These are phyloP conservation scores for Alauda arvensis DNA, from an alignment of 2,797 vertebrate genomes.

Conservation along the genomic window DNA sequence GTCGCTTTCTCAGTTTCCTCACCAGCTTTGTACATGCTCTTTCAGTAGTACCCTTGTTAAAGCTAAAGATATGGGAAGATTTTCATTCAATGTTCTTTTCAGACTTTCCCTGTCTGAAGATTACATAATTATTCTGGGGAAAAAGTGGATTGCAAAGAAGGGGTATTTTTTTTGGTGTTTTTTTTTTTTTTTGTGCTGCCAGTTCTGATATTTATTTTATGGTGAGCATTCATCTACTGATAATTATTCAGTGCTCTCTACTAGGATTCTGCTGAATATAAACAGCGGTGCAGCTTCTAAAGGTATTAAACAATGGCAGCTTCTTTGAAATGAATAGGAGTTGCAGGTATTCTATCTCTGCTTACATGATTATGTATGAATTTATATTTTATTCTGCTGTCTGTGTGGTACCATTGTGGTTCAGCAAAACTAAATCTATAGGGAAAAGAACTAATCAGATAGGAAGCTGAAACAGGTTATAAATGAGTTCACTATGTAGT, in stretches of 20 bases:
- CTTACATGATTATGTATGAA: slow-evolving; percentile 45
- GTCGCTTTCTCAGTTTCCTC: slow-evolving; percentile 7
- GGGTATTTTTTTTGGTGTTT: not conserved
- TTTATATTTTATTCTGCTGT: slow-evolving; percentile 40
- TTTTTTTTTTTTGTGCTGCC: not conserved
- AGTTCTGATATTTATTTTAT: slow-evolving; percentile 44
- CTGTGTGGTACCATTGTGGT: slow-evolving; percentile 17
- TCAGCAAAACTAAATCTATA: slow-evolving; percentile 41
- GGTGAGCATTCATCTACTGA: not conserved
- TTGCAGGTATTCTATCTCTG: slow-evolving; percentile 34
- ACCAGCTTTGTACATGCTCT: not conserved
- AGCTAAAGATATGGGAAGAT: not conserved
- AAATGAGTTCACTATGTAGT: slow-evolving; percentile 29
- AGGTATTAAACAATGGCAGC: slow-evolving; percentile 20
- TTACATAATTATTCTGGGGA: slow-evolving; percentile 4
- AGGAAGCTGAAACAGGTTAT: slow-evolving; percentile 36
- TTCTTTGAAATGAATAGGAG: slow-evolving; percentile 44
- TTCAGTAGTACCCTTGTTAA: slow-evolving; percentile 15
- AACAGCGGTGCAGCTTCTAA: slow-evolving; percentile 24
- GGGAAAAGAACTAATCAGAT: slow-evolving; percentile 52
- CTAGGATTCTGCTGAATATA: slow-evolving; percentile 33
- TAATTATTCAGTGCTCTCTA: slow-evolving; percentile 17
- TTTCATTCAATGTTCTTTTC: slow-evolving; percentile 28
- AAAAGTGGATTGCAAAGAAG: not conserved
- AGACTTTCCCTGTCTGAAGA: not conserved